Conservation (phyloP, 2,888 invertebrate species). For the Philereme transversata region DNA sequence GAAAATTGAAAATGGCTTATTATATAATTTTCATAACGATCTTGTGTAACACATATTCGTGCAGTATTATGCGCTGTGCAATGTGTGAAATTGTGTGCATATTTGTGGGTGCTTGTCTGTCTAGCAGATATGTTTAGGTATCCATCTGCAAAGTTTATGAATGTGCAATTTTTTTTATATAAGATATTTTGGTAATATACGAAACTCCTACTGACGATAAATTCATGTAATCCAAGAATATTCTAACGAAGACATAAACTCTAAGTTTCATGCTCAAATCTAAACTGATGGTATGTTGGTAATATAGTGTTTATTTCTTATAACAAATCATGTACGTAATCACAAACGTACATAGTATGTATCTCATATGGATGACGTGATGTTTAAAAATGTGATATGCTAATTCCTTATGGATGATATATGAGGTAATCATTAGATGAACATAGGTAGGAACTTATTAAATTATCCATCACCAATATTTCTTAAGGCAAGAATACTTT, state of each 20-base stretch:
- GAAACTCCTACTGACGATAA: too few species aligned
- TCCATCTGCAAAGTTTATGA: not conserved
- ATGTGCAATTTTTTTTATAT: not conserved
- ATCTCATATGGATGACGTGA: too few species aligned
- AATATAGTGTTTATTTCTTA: too few species aligned
- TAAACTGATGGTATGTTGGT: too few species aligned
- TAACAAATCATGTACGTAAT: too few species aligned
- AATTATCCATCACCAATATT: conserved; percentile 4
- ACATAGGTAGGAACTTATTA: not conserved
- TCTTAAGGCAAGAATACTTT: not conserved
- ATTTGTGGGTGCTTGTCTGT: conserved; percentile 1
- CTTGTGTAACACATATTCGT: conserved; percentile 31
- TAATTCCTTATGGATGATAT: too few species aligned
- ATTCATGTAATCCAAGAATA: too few species aligned
- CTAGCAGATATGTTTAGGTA: not conserved
- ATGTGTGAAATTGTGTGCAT: conserved; percentile 19
- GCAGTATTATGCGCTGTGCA: conserved; percentile 35
- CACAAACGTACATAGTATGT: too few species aligned
- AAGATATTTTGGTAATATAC: not conserved
- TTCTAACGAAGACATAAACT: too few species aligned
- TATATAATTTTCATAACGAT: conserved; percentile 26
- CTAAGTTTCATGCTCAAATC: too few species aligned
- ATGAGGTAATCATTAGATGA: too few species aligned
- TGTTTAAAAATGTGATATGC: too few species aligned
- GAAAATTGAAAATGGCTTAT: conserved; percentile 53